Evolutionary conservation across 2,113 vertebrate species (phyloP).

Genomic region (Smithornis capensis): DNA sequence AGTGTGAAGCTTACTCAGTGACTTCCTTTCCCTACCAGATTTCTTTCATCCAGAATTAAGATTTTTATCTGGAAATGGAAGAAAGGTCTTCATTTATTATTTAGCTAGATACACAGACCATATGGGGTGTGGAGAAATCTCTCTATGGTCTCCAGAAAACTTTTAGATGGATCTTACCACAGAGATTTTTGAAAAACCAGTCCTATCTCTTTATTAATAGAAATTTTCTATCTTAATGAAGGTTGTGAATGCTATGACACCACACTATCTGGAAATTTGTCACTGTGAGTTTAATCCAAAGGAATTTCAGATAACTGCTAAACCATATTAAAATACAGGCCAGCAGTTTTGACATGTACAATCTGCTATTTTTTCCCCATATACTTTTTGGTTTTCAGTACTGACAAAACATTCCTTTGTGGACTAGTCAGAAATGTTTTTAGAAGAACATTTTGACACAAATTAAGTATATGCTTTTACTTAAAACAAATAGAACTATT

Average conservation of each 20-base stretch:
- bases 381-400: not conserved
- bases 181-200: not conserved
- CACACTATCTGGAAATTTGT: not conserved
- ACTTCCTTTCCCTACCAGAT: not conserved
- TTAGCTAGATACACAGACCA: not conserved
- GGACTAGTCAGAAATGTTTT: not conserved
- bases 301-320: not conserved
- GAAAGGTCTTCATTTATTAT: not conserved
- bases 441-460: constrained; percentile 14
- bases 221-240: not conserved
- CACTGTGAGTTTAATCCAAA: not conserved
- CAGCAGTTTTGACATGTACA: not conserved
- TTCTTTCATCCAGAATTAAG: not conserved
- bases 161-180: not conserved
- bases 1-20: not conserved
- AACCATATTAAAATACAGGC: not conserved
- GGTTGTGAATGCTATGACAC: not conserved
- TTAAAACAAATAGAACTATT: not conserved
- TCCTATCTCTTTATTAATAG: not conserved
- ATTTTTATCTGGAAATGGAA: not conserved
- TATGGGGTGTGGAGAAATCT: not conserved
- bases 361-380: not conserved
- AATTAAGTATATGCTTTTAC: constrained; percentile 1
- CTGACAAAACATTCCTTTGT: not conserved
- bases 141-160: not conserved